Evolutionary conservation across 2,888 invertebrate genomes (phyloP), one percentile per base, ranked within the genome.

Genomic region (Allacma fusca): DNA sequence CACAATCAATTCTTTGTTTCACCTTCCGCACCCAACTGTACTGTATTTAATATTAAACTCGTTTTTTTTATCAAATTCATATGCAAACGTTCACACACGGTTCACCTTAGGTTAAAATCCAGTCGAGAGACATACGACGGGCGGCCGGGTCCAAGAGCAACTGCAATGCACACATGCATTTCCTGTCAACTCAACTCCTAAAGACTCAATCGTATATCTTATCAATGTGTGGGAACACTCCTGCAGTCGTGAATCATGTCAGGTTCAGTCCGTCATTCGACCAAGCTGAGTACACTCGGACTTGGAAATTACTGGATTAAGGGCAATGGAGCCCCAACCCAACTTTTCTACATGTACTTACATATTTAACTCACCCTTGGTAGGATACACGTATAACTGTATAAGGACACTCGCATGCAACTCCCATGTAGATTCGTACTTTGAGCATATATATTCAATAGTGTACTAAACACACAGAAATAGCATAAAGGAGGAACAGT

Each of bases 311-410:
- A 70, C 50, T 70, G 70, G 34, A 70, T 70, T 70, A 70, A 70
- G 70, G 69, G 70, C 70, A 70, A 70, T 70, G 40, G 34, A 50
- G 21, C 69, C 69, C 70, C 44, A n/a, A 44, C 34, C 44, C 23
- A 70, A 16, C 43, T 26, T 13, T 26, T 23, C 40, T 21, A 13
- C 16, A 50, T 50, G 16, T 50, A 50, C 50, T n/a, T 50, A 34
- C 34, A 9, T 34, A 34, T 4, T 34, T 7, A 34, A 34, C 9
- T 34, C 34, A 34, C 34, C 34, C 34, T 34, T 34, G 34, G 34
- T n/a, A n/a, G n/a, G n/a, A n/a, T n/a, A n/a, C n/a, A n/a, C n/a
- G n/a, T n/a, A n/a, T n/a, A n/a, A n/a, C n/a, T n/a, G n/a, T n/a
- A n/a, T n/a, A n/a, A n/a, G n/a, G n/a, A n/a, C n/a, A n/a, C n/a